Evolutionary conservation across 2,888 invertebrate species (phyloP), one percentile per base, ranked within the genome.

Genomic region (Sphaerophoria rueppellii): DNA sequence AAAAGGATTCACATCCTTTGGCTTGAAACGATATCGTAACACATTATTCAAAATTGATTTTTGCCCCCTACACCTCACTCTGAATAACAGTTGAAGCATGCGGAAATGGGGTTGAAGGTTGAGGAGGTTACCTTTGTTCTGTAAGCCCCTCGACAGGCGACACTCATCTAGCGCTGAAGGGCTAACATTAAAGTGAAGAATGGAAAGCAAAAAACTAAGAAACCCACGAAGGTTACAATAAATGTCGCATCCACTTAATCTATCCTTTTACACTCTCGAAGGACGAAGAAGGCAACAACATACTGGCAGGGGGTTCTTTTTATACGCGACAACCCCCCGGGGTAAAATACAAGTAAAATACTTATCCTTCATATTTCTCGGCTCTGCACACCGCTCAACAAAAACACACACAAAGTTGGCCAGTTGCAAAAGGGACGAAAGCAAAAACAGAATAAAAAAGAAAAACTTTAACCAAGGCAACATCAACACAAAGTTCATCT

Each of bases 191-290:
- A 67, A 67, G 72, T 54, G 61, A 35, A 73, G 61, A 63, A 76
- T 55, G 69, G 34, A 48, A 67, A 55, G 63, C 70, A 7, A 24
- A 24, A 57, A 14, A 40, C 14, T n/a, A 52, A 52, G 34, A 6
- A 52, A 54, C 67, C 67, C 76, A 85, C 73, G 81, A 81, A 81
- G 85, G 85, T 85, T 85, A 77, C 72, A 77, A 80, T 81, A 76
- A 81, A 81, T 77, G 85, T 77, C 76, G 72, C 85, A 77, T 81
- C 70, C 75, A 80, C 81, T 85, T 85, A 85, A 85, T 85, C 85
- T 81, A 81, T 80, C 73, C 58, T 76, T 67, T 52, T 76, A 76
- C 76, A 81, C 73, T 73, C 76, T 52, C 57, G 58, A 73, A 54
- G 12, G 61, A 63, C 54, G 63, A 54, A 12, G 11, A 58, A 5